Conservation (phyloP, 2,888 invertebrate species). For the Deilephila porcellus region DNA sequence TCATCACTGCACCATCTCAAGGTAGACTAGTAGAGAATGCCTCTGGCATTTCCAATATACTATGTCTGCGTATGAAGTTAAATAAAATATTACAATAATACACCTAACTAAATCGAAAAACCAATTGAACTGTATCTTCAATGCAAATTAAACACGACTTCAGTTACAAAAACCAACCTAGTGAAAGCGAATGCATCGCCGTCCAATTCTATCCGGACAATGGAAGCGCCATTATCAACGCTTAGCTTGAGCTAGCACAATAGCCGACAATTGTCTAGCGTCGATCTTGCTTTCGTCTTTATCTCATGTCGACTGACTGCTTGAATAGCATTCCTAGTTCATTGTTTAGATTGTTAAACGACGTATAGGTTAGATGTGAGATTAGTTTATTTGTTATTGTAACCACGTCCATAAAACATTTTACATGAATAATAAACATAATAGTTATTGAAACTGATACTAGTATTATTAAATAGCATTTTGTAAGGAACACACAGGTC, state of each 20-base stretch:
- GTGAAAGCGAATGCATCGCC: constrained; percentile 18
- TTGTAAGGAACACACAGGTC: too few species aligned
- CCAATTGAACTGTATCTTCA: not conserved
- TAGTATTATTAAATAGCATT: too few species aligned
- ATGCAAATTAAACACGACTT: constrained; percentile 7
- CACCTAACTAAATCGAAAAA: too few species aligned
- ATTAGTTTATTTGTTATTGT: not conserved
- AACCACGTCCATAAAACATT: too few species aligned
- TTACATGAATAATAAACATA: too few species aligned
- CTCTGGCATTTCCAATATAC: too few species aligned
- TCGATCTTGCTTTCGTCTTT: constrained; percentile 26
- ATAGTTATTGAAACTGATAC: too few species aligned
- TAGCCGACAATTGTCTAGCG: constrained; percentile 27
- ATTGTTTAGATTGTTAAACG: not conserved
- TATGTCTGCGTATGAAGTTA: too few species aligned
- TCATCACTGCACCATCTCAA: too few species aligned
- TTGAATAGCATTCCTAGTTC: constrained; percentile 1
- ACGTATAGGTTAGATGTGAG: not conserved
- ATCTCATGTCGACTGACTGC: not conserved
- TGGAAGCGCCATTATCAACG: constrained; percentile 27
- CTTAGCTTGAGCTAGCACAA: constrained; percentile 27
- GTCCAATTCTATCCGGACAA: constrained; percentile 22
- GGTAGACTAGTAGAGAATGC: too few species aligned
- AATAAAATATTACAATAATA: too few species aligned
- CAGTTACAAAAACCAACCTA: constrained; percentile 1